Conservation (phyloP, 2,797 vertebrate species). For the Microctenopoma steveboyesi region DNA sequence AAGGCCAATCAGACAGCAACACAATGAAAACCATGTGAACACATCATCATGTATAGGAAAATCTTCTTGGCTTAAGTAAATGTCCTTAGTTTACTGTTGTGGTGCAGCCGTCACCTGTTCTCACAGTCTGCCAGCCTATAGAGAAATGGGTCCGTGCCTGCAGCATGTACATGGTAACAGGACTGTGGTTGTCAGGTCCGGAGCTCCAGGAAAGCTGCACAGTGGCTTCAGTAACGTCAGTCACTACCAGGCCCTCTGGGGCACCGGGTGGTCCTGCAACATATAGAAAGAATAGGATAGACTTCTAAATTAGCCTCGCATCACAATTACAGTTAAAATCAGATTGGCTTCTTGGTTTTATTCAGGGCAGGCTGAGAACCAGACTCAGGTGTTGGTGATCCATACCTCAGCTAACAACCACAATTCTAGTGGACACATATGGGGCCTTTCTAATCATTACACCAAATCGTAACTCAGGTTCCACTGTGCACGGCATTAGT, state of each 20-base stretch:
- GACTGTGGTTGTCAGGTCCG: conserved; percentile 88
- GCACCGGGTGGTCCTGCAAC: conserved; percentile 87
- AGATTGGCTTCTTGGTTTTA: conserved; percentile 21
- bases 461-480: background rate
- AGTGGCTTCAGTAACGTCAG: conserved; percentile 86
- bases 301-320: conserved; percentile 37
- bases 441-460: conserved; percentile 54
- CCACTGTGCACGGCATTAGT: background rate
- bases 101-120: conserved; percentile 78
- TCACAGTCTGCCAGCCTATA: conserved; percentile 89
- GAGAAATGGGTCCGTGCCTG: conserved; percentile 89
- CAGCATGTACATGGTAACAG: conserved; percentile 86
- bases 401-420: conserved; percentile 50
- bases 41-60: no score
- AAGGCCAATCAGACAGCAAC: no score
- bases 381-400: conserved; percentile 41
- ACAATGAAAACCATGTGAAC: no score
- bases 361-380: conserved; percentile 38
- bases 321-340: conserved; percentile 33
- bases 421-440: conserved; percentile 44
- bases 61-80: no score
- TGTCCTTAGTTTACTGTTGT: no score
- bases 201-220: conserved; percentile 86
- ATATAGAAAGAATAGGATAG: conserved; percentile 42
- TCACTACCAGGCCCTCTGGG: conserved; percentile 86